Evolutionary conservation across 2,888 invertebrate species (phyloP).

Genomic region (Poecilobothrus nobilitatus): DNA sequence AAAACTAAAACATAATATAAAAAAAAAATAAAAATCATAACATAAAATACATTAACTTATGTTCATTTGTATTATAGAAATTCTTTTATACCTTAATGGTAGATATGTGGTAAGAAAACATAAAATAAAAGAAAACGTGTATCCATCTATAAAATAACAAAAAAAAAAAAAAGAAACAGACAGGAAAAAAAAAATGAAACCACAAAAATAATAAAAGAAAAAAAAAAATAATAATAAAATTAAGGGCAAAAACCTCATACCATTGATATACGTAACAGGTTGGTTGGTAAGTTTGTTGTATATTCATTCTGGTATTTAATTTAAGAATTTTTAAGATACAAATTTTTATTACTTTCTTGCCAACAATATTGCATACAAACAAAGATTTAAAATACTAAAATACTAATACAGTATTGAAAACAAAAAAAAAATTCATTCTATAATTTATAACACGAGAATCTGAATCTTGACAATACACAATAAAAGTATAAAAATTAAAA

Average conservation of each 20-base stretch:
- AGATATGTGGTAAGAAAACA: conserved; percentile 1
- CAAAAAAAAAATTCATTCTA: too few species aligned
- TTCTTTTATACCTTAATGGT: background rate
- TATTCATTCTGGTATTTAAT: too few species aligned
- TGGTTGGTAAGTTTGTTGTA: conserved; percentile 3
- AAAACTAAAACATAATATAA: background rate
- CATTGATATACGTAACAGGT: conserved; percentile 17
- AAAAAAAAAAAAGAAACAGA: background rate
- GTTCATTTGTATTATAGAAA: conserved; percentile 1
- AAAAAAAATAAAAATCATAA: background rate
- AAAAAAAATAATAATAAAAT: background rate
- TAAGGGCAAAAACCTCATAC: conserved; percentile 19
- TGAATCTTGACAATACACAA: too few species aligned
- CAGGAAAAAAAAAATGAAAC: background rate
- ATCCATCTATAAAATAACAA: background rate
- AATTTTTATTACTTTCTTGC: too few species aligned
- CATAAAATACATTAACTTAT: background rate
- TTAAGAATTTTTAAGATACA: too few species aligned
- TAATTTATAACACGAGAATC: too few species aligned
- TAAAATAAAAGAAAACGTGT: conserved; percentile 1
- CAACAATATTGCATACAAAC: too few species aligned
- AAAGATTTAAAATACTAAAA: too few species aligned
- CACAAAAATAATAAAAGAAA: background rate
- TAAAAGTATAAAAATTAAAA: too few species aligned
- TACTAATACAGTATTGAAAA: too few species aligned